Evolutionary conservation across 64 coral and sea anemone species (phyloP).

Genomic region (Trachythela sp.): DNA sequence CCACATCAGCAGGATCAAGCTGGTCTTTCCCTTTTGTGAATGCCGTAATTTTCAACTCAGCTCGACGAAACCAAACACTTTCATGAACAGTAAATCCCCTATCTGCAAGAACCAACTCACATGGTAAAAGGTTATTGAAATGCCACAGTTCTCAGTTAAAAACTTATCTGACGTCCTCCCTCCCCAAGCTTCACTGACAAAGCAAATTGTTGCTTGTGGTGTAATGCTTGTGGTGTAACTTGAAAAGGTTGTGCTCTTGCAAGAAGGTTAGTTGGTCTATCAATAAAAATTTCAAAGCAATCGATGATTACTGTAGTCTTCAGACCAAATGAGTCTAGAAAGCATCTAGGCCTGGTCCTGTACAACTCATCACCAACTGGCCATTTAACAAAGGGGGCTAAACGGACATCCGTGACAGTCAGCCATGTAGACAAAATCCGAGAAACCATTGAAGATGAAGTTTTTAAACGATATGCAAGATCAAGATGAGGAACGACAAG

Average conservation of each 20-base stretch:
- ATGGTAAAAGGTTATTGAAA: not conserved
- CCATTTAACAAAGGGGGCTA: slow-evolving; percentile 44
- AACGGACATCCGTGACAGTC: slow-evolving; percentile 34
- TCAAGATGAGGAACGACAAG: slow-evolving; percentile 42
- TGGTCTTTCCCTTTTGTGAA: not conserved
- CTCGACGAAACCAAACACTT: not conserved
- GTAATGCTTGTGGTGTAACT: slow-evolving; percentile 20
- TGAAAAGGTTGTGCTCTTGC: slow-evolving; percentile 48
- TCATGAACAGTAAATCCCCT: not conserved
- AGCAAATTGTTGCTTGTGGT: slow-evolving; percentile 5
- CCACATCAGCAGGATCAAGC: not conserved
- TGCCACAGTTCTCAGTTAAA: slow-evolving; percentile 22
- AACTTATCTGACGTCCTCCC: slow-evolving; percentile 43
- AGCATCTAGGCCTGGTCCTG: slow-evolving; percentile 44
- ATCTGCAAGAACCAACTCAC: not conserved
- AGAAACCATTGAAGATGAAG: slow-evolving; percentile 22
- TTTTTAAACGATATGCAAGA: slow-evolving; percentile 45
- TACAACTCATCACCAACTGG: slow-evolving; percentile 43
- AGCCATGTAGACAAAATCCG: slow-evolving; percentile 39
- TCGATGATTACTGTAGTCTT: slow-evolving; percentile 40
- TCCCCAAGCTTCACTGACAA: slow-evolving; percentile 52
- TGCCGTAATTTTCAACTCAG: not conserved
- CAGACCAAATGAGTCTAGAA: slow-evolving; percentile 38
- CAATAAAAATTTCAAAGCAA: slow-evolving; percentile 52
- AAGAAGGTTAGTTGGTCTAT: slow-evolving; percentile 45